A percentile compares a stretch with the other conserved stretches of the same genome.
Evolutionary conservation across 23 tunicate species (phyloP).

Genomic region (Trididemnum nubilum): DNA sequence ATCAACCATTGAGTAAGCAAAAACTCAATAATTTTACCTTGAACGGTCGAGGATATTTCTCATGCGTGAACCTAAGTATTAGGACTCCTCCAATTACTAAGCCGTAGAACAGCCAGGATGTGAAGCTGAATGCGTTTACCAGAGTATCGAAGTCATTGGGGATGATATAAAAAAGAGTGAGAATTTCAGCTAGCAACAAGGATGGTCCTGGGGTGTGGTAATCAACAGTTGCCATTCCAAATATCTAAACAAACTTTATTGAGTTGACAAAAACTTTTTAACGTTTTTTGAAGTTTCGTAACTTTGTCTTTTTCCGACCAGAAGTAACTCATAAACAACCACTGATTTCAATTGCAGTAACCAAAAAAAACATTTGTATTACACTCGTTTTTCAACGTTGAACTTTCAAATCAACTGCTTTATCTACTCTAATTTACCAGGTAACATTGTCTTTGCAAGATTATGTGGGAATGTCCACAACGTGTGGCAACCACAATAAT

Average conservation of each 20-base stretch:
- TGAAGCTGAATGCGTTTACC: slow-evolving; percentile 61
- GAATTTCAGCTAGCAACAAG: slow-evolving; percentile 13
- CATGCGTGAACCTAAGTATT: slow-evolving; percentile 42
- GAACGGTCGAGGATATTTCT: slow-evolving; percentile 58
- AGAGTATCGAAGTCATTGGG: slow-evolving; percentile 65
- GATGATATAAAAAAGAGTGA: slow-evolving; percentile 36
- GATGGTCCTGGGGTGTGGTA: slow-evolving; percentile 72
- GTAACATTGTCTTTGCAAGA: too few species aligned
- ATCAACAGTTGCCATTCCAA: slow-evolving; percentile 61
- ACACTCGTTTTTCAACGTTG: too few species aligned
- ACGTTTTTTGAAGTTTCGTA: too few species aligned
- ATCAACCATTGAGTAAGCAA: too few species aligned
- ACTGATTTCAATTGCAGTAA: too few species aligned
- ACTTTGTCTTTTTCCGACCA: too few species aligned
- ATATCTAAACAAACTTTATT: slow-evolving; percentile 35
- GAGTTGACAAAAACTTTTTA: not conserved
- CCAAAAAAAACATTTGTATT: too few species aligned
- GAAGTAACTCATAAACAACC: too few species aligned
- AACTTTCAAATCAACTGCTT: too few species aligned
- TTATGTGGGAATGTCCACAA: too few species aligned
- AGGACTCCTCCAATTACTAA: slow-evolving; percentile 59
- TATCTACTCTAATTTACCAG: too few species aligned
- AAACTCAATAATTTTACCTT: slow-evolving; percentile 61
- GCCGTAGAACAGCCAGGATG: slow-evolving; percentile 72
- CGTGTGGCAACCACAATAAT: too few species aligned